A percentile compares a stretch with the other conserved stretches of the same genome.
Evolutionary conservation across 2,797 vertebrate species (phyloP).

Genomic region (Sebastes dallii): DNA sequence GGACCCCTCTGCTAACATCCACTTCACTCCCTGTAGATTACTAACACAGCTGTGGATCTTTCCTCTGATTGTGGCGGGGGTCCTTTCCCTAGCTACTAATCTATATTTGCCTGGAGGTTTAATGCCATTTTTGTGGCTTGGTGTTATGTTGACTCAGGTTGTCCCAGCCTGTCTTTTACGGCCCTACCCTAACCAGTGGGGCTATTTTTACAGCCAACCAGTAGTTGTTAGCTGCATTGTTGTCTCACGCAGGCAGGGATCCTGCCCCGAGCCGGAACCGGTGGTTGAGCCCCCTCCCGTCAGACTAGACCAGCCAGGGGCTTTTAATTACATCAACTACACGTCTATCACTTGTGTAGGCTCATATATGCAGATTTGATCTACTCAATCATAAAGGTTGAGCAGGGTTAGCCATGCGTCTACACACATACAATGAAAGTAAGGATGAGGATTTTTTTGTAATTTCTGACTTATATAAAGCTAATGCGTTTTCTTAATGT

Average conservation of each 20-base stretch:
- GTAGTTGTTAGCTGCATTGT: constrained; percentile 44
- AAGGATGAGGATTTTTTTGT: neutral
- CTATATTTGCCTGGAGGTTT: constrained; percentile 7
- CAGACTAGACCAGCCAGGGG: constrained; percentile 7
- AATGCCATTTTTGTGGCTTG: constrained; percentile 42
- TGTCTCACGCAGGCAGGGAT: constrained; percentile 27
- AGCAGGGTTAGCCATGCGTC: neutral
- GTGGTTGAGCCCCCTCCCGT: constrained; percentile 27
- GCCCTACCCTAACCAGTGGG: constrained; percentile 44
- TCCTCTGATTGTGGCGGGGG: neutral
- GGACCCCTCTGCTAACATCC: neutral
- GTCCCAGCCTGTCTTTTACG: constrained; percentile 53
- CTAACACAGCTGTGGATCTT: neutral
- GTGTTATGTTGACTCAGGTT: constrained; percentile 70
- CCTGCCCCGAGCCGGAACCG: constrained; percentile 46
- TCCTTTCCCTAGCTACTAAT: constrained; percentile 9
- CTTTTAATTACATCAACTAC: constrained; percentile 32
- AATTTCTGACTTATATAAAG: neutral
- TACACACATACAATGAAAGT: neutral
- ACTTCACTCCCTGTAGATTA: neutral
- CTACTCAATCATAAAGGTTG: constrained; percentile 12
- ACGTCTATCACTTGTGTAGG: neutral
- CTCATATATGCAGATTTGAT: neutral
- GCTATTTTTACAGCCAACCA: constrained; percentile 60
- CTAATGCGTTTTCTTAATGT: neutral